phyloP scores from a whole-genome alignment of 2,888 invertebrate species.

The Agonopterix arenella region DNA sequence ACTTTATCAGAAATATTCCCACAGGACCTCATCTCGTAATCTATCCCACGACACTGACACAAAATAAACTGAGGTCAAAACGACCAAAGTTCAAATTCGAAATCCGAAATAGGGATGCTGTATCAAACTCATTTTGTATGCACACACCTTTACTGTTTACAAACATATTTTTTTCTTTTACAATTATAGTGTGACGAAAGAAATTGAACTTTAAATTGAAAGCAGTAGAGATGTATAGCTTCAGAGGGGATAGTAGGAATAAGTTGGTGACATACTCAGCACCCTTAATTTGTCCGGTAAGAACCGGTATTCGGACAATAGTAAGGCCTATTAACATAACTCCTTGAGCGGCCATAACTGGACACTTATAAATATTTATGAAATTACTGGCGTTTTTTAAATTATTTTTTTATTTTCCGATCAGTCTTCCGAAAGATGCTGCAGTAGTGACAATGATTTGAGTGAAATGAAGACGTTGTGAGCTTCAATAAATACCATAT shows the following conservation, averaged over 20 bases:
- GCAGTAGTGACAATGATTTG: constrained; percentile 15
- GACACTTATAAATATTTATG: constrained; percentile 70
- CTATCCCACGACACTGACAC: constrained; percentile 60
- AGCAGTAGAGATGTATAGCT: constrained; percentile 8
- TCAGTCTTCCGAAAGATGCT: constrained; percentile 46
- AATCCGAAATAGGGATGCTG: constrained; percentile 59
- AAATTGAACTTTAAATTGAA: constrained; percentile 23
- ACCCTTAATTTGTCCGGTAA: constrained; percentile 62
- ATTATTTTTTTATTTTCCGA: constrained; percentile 7
- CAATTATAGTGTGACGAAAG: constrained; percentile 8
- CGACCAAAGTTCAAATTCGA: constrained; percentile 61
- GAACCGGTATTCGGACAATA: constrained; percentile 65
- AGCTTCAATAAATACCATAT: too few relatives aligned
- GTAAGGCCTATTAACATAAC: constrained; percentile 66
- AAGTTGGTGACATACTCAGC: constrained; percentile 38
- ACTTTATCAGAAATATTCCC: constrained; percentile 33
- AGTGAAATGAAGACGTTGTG: constrained; percentile 1
- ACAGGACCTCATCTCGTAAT: constrained; percentile 46
- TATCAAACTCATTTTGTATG: constrained; percentile 60
- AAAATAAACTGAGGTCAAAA: constrained; percentile 58
- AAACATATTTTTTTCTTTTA: neutral
- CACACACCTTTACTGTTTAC: constrained; percentile 60
- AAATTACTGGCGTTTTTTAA: constrained; percentile 12
- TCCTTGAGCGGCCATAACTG: constrained; percentile 64
- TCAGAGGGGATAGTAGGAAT: constrained; percentile 2